These are phyloP conservation scores for Anser cygnoides DNA, from an alignment of 2,113 vertebrate species.

Conservation along the genomic window DNA sequence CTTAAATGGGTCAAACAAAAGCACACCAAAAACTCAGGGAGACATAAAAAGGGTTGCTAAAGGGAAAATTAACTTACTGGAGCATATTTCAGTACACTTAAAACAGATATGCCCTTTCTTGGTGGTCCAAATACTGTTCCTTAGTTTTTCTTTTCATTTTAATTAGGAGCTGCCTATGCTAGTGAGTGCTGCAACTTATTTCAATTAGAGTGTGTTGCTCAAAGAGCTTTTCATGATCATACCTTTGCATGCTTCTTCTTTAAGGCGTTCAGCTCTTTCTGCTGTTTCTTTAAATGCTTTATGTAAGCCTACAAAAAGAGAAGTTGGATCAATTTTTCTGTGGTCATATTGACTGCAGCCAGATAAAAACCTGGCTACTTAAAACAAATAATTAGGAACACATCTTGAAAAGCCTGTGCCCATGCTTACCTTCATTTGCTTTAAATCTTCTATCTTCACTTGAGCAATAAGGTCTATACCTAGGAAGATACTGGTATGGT, in stretches of 20 bases:
- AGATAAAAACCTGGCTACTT: not conserved
- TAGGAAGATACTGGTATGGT: conserved; percentile 61
- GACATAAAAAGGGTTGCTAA: not conserved
- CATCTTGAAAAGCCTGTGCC: not conserved
- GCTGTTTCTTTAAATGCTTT: conserved; percentile 96
- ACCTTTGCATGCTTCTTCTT: conserved; percentile 99
- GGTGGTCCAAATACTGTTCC: not conserved
- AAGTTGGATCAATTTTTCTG: conserved; percentile 1
- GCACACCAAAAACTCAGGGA: not conserved
- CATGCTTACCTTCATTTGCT: conserved; percentile 94
- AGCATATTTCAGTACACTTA: not conserved
- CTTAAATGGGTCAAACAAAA: not conserved
- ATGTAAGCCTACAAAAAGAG: conserved; percentile 85
- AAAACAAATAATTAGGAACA: not conserved
- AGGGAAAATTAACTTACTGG: not conserved
- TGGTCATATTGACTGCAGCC: not conserved
- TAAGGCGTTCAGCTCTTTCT: conserved; percentile 92
- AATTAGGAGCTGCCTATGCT: not conserved
- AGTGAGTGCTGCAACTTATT: not conserved
- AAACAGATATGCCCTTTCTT: not conserved
- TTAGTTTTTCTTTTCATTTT: not conserved
- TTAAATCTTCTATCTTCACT: conserved; percentile 96
- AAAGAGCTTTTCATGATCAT: not conserved
- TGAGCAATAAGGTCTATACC: conserved; percentile 90
- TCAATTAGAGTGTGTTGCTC: not conserved